Evolutionary conservation across 2,797 vertebrate species (phyloP), one percentile per base, ranked within the genome.

Genomic region (Chaetodon trifasciatus): DNA sequence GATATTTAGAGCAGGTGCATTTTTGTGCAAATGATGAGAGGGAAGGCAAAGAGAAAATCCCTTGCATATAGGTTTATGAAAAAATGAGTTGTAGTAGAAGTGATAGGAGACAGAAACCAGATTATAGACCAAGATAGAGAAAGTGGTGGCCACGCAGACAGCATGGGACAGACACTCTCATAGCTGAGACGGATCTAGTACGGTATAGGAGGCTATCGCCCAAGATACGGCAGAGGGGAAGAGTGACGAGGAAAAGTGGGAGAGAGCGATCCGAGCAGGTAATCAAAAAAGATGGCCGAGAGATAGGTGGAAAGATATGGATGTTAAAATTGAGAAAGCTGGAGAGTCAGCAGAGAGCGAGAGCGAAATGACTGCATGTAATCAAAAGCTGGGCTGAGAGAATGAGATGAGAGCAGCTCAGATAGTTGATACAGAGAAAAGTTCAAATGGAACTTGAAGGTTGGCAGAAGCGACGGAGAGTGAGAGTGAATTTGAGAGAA

Each of bases 321-420:
- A 70, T 67, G 50, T 72, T 78, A 55, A 44, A 68, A 70, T 12
- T 40, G 63, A 78, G 74, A 71, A 56, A 65, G 56, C 49, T 16
- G 35, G 61, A 4, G 42, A 70, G 56, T 71, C 61, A 50, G 56
- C 44, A 53, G 21, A 24, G 42, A 50, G 16, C 13, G 60, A 37
- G n/a, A 76, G 49, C 40, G 7, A 21, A n/a, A 58, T 1, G 55
- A 4, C 15, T 5, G 1, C 55, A 56, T 19, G 35, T 56, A 68
- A 77, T 78, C 56, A 75, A 57, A 71, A 58, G 40, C 44, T 12
- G 32, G 47, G 11, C 61, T 23, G 23, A 58, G 35, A 60, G 73
- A 73, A 64, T 4, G 53, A 68, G 57, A 56, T 15, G 69, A 70
- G 57, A 69, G 74, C 39, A 28, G 47, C 58, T 19, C 47, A 62